phyloP scores from a whole-genome alignment of 2,888 invertebrate species.

The Volucella inanis region DNA sequence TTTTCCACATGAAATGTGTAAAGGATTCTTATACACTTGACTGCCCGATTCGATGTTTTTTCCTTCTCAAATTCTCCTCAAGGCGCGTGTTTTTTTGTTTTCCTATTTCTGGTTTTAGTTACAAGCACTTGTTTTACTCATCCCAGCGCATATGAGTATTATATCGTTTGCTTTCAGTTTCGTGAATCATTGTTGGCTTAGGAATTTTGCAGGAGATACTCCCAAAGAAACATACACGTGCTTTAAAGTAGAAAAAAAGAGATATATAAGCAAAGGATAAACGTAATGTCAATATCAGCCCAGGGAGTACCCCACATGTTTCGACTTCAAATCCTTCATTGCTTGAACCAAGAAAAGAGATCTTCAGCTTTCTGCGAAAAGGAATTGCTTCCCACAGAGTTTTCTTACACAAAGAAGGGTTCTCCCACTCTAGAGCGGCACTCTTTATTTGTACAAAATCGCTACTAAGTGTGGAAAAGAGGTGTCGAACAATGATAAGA shows the following conservation, averaged over 20 bases:
- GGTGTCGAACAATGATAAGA: too few relatives aligned
- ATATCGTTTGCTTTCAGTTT: neutral
- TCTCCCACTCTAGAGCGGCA: too few relatives aligned
- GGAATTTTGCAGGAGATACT: constrained; percentile 8
- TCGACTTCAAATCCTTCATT: neutral
- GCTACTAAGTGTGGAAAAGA: neutral
- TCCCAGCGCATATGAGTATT: neutral
- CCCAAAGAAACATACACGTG: constrained; percentile 16
- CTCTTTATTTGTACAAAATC: neutral
- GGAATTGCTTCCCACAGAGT: too few relatives aligned
- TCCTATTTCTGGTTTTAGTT: neutral
- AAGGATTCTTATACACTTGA: constrained; percentile 62
- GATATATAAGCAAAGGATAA: constrained; percentile 11
- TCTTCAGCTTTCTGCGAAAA: too few relatives aligned
- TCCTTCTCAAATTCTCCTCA: constrained; percentile 56
- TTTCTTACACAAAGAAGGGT: too few relatives aligned
- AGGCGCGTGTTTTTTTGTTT: constrained; percentile 34
- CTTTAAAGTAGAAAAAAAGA: constrained; percentile 13
- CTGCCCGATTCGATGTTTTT: constrained; percentile 69
- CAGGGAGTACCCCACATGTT: constrained; percentile 38
- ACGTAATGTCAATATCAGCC: constrained; percentile 48
- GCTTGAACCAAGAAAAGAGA: too few relatives aligned
- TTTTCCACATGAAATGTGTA: constrained; percentile 54
- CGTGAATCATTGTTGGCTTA: constrained; percentile 11
- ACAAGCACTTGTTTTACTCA: neutral